Evolutionary conservation across 2,797 vertebrate species (phyloP).

Genomic region (Sebastiscus tertius): DNA sequence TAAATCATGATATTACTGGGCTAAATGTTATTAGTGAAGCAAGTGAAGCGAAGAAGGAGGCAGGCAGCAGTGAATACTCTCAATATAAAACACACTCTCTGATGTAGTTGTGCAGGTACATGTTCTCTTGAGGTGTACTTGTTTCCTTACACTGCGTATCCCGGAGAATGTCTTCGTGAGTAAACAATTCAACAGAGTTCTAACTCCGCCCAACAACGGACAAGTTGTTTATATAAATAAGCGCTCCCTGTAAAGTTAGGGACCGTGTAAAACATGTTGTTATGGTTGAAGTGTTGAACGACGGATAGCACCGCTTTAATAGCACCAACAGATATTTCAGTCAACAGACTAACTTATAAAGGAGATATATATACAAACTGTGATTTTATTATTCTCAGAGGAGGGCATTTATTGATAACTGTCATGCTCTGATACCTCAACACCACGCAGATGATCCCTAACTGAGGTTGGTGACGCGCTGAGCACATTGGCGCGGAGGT

Average conservation of each 20-base stretch:
- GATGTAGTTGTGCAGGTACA: not conserved
- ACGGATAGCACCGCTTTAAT: not conserved
- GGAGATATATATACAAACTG: fast-evolving
- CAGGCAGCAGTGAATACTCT: not conserved
- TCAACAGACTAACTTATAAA: fast-evolving
- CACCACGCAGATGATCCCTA: conserved; percentile 33
- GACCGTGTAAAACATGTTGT: not conserved
- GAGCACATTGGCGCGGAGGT: conserved; percentile 70
- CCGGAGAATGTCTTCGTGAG: not conserved
- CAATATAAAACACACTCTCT: not conserved
- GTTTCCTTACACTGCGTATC: not conserved
- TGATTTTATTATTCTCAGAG: not conserved
- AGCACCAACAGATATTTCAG: fast-evolving
- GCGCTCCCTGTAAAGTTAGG: not conserved
- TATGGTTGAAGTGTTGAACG: fast-evolving
- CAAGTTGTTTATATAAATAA: fast-evolving
- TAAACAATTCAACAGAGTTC: no score
- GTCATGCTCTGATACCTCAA: not conserved
- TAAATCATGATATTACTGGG: not conserved
- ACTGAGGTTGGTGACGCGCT: conserved; percentile 11
- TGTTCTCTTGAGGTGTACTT: fast-evolving
- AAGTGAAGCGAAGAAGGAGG: not conserved
- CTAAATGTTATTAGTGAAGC: not conserved
- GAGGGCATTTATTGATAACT: not conserved
- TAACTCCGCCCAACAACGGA: conserved; percentile 9